These are phyloP conservation scores for Psilopsiagon aurifrons DNA, from an alignment of 2,113 vertebrate genomes.

Conservation along the genomic window DNA sequence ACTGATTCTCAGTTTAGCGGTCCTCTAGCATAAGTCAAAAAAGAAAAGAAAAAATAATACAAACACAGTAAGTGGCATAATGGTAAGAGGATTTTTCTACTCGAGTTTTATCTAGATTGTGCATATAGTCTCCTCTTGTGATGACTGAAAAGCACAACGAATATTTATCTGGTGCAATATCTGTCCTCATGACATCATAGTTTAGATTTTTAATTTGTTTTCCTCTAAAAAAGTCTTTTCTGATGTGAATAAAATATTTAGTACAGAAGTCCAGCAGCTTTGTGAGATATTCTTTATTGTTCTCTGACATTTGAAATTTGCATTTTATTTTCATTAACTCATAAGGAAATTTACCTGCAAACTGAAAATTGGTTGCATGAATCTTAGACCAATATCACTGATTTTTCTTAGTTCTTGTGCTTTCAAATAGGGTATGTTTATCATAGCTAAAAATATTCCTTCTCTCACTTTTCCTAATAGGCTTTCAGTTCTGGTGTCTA, in stretches of 20 bases:
- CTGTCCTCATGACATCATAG: not conserved
- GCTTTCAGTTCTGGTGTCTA: not conserved
- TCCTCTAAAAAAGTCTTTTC: not conserved
- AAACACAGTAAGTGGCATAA: not conserved
- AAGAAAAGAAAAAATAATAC: not conserved
- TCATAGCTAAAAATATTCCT: not conserved
- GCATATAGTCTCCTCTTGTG: not conserved
- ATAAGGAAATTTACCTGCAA: not conserved
- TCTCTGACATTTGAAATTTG: not conserved
- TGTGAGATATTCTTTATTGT: not conserved
- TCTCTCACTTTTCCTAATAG: not conserved
- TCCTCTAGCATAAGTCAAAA: not conserved
- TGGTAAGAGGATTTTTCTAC: not conserved
- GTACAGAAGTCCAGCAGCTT: not conserved
- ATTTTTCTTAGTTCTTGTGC: not conserved
- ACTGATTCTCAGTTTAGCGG: conserved; percentile 1
- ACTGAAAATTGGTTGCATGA: not conserved
- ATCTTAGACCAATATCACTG: not conserved
- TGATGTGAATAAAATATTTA: not conserved
- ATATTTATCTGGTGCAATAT: not conserved
- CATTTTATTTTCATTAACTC: not conserved
- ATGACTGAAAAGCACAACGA: not conserved
- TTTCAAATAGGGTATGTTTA: not conserved
- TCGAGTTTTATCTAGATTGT: not conserved
- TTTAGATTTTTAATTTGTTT: not conserved